Evolutionary conservation across 2,888 invertebrate genomes (phyloP).

Genomic region (Idaea dimidiata): DNA sequence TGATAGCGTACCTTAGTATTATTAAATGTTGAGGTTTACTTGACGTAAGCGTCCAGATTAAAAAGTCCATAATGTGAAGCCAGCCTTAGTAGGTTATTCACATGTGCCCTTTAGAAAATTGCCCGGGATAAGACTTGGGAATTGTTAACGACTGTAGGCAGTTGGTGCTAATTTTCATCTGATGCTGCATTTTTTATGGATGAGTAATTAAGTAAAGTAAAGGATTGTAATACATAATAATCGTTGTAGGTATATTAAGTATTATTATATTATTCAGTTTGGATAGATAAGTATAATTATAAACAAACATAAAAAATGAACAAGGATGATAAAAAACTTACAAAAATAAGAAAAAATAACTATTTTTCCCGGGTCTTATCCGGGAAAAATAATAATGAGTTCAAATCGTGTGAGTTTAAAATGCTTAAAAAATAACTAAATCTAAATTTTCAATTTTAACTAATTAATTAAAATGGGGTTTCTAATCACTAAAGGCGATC

Average conservation of each 20-base stretch:
- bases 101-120: slow-evolving; percentile 71
- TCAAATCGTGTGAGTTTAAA: too few species aligned
- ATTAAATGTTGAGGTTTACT: neutral
- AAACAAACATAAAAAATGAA: too few species aligned
- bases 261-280: too few species aligned
- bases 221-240: neutral
- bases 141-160: slow-evolving; percentile 33
- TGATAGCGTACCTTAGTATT: neutral
- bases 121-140: slow-evolving; percentile 44
- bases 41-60: slow-evolving; percentile 10
- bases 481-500: too few species aligned
- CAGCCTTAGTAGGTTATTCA: slow-evolving; percentile 60
- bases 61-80: slow-evolving; percentile 36
- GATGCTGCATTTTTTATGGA: slow-evolving; percentile 3
- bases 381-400: too few species aligned
- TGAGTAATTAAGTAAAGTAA: neutral
- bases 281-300: too few species aligned
- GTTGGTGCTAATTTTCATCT: slow-evolving; percentile 16
- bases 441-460: too few species aligned
- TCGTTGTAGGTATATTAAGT: neutral
- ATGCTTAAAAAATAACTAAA: too few species aligned
- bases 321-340: too few species aligned
- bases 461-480: too few species aligned
- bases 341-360: too few species aligned
- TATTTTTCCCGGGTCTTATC: too few species aligned